A percentile compares a stretch with the other conserved stretches of the same genome.
phyloP scores from a whole-genome alignment of 35 echinoderm and acorn worm genomes.

The Ptychodera flava region DNA sequence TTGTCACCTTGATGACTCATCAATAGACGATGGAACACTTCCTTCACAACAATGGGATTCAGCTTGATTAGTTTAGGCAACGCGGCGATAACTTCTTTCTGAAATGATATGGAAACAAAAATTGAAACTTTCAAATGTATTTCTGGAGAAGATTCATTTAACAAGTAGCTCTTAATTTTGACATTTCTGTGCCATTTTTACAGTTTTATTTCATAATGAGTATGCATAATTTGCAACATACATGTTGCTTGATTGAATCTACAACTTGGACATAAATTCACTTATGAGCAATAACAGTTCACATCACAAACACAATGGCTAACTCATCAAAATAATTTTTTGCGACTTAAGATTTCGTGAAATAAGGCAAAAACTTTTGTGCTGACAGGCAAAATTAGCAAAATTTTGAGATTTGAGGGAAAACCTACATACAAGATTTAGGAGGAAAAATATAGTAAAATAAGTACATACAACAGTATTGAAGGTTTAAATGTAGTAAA shows the following conservation, averaged over 20 bases:
- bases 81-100: slow-evolving; percentile 94
- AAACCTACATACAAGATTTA: not conserved
- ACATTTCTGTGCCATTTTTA: not conserved
- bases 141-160: not conserved
- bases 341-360: no score
- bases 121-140: not conserved
- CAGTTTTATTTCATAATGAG: no score
- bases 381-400: no score
- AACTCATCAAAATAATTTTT: no score
- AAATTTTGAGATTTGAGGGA: no score
- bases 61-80: slow-evolving; percentile 90
- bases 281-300: not conserved
- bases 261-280: not conserved
- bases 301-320: not conserved
- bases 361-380: no score
- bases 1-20: slow-evolving; percentile 95
- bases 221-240: no score
- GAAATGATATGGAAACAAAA: not conserved
- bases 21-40: slow-evolving; percentile 90
- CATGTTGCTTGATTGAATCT: no score
- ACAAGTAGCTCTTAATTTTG: not conserved
- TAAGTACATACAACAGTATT: not conserved
- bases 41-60: slow-evolving; percentile 94
- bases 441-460: not conserved
- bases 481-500: no score